A percentile compares a stretch with the other conserved stretches of the same genome.
phyloP scores from a whole-genome alignment of 2,113 vertebrate genomes.

The Macrotis lagotis region DNA sequence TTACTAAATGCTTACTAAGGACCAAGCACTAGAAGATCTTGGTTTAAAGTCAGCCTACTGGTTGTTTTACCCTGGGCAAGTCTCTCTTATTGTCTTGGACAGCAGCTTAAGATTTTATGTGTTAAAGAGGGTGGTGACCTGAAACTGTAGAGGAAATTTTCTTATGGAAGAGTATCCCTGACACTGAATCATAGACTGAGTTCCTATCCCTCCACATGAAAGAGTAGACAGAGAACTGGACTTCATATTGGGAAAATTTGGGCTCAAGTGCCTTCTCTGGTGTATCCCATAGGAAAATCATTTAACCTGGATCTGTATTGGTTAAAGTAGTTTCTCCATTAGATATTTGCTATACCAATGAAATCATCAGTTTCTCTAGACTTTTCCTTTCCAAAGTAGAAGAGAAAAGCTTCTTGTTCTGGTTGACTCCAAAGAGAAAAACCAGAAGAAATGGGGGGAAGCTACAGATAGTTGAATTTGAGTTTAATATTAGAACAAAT shows the following conservation, averaged over 20 bases:
- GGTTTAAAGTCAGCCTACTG: too few species aligned
- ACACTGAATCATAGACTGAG: not conserved
- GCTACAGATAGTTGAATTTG: not conserved
- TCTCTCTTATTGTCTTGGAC: too few species aligned
- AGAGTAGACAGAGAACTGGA: not conserved
- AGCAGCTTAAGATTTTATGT: too few species aligned
- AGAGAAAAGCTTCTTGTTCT: not conserved
- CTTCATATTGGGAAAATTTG: not conserved
- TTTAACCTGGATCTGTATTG: not conserved
- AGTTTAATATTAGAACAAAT: not conserved
- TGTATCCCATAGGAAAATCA: not conserved
- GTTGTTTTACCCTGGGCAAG: too few species aligned
- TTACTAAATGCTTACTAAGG: too few species aligned
- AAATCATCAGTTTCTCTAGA: not conserved
- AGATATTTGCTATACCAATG: not conserved
- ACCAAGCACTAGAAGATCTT: too few species aligned
- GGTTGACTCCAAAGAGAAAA: not conserved
- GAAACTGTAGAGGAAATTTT: not conserved
- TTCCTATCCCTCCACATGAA: not conserved
- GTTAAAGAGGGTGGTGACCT: too few species aligned
- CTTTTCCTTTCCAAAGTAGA: not conserved
- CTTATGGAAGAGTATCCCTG: not conserved
- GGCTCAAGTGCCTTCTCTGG: too few species aligned
- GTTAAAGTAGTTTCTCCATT: not conserved
- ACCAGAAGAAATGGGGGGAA: not conserved